Evolutionary conservation across 2,888 invertebrate species (phyloP).

Genomic region (Cacoxenus indagator): DNA sequence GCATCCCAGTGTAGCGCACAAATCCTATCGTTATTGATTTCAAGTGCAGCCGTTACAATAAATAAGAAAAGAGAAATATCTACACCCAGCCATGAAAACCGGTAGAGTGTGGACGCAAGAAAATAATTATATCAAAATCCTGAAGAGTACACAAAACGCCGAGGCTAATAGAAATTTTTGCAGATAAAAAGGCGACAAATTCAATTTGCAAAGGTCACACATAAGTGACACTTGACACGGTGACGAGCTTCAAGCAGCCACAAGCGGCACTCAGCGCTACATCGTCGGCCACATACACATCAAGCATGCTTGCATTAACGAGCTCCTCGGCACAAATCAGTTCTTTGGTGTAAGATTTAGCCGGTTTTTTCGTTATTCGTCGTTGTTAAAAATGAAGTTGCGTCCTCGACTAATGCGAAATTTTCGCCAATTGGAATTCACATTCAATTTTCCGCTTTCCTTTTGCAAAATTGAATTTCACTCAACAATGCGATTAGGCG

Average conservation of each 20-base stretch:
- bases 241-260: slow-evolving; percentile 39
- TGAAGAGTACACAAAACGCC: not conserved
- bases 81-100: not conserved
- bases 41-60: not conserved
- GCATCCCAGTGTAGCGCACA: not conserved
- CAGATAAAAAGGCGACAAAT: slow-evolving; percentile 67
- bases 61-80: not conserved
- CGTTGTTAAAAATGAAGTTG: not conserved
- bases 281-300: not conserved
- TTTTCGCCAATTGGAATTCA: slow-evolving; percentile 46
- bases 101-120: not conserved
- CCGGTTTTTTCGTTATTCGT: not conserved
- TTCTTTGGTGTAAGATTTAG: not conserved
- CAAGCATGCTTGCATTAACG: no score
- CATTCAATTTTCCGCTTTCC: slow-evolving; percentile 42
- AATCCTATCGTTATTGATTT: slow-evolving; percentile 14
- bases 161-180: slow-evolving; percentile 65
- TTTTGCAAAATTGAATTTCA: slow-evolving; percentile 57
- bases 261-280: not conserved
- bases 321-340: not conserved
- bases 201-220: slow-evolving; percentile 69
- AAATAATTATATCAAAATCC: not conserved
- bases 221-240: slow-evolving; percentile 62
- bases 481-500: slow-evolving; percentile 59
- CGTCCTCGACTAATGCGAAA: slow-evolving; percentile 12